Base-by-base conservation (phyloP, 2,113 vertebrate species). In the Aspidoscelis tigris region DNA sequence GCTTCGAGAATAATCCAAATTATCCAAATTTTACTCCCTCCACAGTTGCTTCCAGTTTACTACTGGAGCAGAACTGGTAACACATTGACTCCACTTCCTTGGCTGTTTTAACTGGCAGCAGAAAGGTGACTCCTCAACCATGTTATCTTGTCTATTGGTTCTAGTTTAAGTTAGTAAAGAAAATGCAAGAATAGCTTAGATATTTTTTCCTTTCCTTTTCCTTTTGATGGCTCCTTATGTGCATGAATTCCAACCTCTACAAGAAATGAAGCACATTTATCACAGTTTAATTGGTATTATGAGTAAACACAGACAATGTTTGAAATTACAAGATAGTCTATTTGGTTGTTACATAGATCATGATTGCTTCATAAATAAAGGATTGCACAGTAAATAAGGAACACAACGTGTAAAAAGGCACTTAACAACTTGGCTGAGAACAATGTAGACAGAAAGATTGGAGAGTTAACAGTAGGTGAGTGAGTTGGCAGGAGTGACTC, bases 401-500 rank as follows among this genome's bases (percentile, higher is more conserved):
- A 91, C 66, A 24, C 80, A 58, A 39, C 24, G 81, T 58, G 71
- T 3, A 61, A 70, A 44, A 53, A 47, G 33, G 5, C 55, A 43
- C 43, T 82, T 83, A 81, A n/a, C 22, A n/a, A 55, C 24, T 64
- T 81, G 47, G 10, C 74, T 88, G 33, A 69, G n/a, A 85, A 53
- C 26, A 73, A 58, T 1, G 1, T 11, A 9, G 24, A 44, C 83
- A 87, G 55, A 20, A 26, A 78, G 53, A 73, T 82, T 73, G 76
- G 69, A 73, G 80, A 69, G 20, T 68, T 80, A 69, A 69, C 1
- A 3, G 81, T 82, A 78, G 74, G 26, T 82, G 58, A 83, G 39
- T 39, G 58, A 74, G 70, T 53, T 84, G 80, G 75, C n/a, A 80
- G 76, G 44, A 89, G 18, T 85, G 77, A 88, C 66, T 90, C 50